Conservation (phyloP, 1,140 invertebrate genomes). For the Tetragonula clypearis region DNA sequence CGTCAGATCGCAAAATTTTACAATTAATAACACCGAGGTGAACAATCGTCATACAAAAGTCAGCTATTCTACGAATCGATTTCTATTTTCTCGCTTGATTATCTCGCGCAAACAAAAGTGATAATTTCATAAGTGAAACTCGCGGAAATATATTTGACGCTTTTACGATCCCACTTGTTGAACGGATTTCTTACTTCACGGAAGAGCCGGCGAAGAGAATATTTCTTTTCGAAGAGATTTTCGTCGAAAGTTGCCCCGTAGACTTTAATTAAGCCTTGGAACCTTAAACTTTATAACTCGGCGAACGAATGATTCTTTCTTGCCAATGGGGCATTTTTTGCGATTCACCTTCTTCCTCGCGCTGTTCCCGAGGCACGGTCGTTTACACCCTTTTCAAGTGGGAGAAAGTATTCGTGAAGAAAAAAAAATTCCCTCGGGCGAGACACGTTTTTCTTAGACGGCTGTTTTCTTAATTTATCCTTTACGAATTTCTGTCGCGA, state of each 20-base stretch:
- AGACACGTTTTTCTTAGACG: background rate
- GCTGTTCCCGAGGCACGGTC: background rate
- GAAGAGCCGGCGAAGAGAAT: conserved; percentile 18
- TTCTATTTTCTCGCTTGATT: background rate
- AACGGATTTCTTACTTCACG: conserved; percentile 50
- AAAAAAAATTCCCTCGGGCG: background rate
- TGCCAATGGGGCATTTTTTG: conserved; percentile 20
- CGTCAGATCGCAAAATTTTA: no score
- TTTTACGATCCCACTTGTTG: conserved; percentile 64
- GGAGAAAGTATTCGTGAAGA: background rate
- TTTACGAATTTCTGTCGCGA: background rate
- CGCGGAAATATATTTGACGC: conserved; percentile 49
- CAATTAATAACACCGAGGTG: background rate
- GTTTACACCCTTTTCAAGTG: conserved; percentile 28
- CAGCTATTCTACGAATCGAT: background rate
- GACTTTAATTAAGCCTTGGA: conserved; percentile 62
- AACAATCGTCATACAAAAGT: background rate
- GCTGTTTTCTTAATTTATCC: background rate
- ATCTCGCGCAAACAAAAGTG: background rate
- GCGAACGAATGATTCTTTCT: conserved; percentile 57
- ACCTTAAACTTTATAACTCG: conserved; percentile 58
- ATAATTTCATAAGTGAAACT: conserved; percentile 17
- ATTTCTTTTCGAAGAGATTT: conserved; percentile 53
- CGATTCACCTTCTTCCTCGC: conserved; percentile 29
- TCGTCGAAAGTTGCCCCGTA: conserved; percentile 19